Percentiles rank a stretch among this genome's conserved stretches.
Conservation (phyloP, 2,797 vertebrate species). For the Gallinago nigripennis region DNA sequence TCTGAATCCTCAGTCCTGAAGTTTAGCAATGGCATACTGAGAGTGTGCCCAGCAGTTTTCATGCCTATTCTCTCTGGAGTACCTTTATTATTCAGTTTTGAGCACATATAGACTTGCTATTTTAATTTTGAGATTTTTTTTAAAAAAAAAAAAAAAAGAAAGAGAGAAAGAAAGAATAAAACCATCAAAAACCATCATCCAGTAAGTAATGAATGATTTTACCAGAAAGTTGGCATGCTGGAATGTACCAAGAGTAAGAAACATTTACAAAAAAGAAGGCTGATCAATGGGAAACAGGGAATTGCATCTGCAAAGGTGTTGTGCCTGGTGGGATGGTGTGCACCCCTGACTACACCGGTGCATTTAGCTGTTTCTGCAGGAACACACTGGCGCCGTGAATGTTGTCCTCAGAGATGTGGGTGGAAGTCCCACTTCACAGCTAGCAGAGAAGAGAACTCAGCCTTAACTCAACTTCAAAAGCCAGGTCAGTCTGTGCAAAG, state of each 20-base stretch:
- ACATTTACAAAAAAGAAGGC: background rate
- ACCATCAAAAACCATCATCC: no score
- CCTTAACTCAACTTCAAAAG: background rate
- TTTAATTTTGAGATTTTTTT: background rate
- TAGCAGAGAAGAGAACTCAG: background rate
- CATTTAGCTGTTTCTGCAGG: background rate
- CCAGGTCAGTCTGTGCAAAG: background rate
- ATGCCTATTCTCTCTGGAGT: background rate
- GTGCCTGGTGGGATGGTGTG: background rate
- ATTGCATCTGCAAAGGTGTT: background rate
- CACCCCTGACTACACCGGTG: background rate
- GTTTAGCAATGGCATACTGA: background rate
- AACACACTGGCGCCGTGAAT: rapidly evolving
- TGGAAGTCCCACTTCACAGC: background rate
- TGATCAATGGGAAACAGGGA: background rate
- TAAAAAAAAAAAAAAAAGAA: no score
- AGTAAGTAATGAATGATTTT: background rate
- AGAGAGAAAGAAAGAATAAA: no score
- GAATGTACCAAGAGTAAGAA: background rate
- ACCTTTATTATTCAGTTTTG: background rate
- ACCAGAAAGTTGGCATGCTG: background rate
- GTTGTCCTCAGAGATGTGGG: background rate
- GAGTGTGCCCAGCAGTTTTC: background rate
- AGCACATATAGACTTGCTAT: background rate
- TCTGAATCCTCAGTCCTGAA: background rate